Conservation (phyloP, 2,113 vertebrate species). For the Gopherus evgoodei region DNA sequence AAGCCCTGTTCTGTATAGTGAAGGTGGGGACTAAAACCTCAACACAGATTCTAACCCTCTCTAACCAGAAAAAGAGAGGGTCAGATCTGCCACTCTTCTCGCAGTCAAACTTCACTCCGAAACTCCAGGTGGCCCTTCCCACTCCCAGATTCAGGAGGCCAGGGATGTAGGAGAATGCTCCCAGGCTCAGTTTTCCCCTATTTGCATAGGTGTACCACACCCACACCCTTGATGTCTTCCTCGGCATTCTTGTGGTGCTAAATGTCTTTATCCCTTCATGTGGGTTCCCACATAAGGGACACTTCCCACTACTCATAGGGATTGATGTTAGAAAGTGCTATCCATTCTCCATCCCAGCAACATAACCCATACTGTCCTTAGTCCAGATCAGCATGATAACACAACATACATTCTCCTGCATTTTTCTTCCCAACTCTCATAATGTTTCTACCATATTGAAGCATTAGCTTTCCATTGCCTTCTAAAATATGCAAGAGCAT, state of each 20-base stretch:
- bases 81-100: background rate
- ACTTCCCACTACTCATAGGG: background rate
- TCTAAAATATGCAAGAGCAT: background rate
- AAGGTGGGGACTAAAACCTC: no score
- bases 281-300: background rate
- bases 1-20: background rate
- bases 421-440: background rate
- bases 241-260: background rate
- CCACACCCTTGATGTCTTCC: background rate
- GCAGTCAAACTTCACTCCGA: background rate
- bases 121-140: background rate
- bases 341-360: background rate
- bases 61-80: background rate
- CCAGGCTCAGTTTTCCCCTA: accelerated
- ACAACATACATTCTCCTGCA: background rate
- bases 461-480: background rate
- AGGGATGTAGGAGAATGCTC: background rate
- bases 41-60: background rate
- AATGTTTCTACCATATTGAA: background rate
- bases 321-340: background rate
- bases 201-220: background rate
- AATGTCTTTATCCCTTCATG: background rate
- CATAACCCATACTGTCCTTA: background rate
- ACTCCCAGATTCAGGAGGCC: background rate
- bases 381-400: background rate